Conservation (phyloP, 2,888 invertebrate species). For the Strigamia maritima region DNA sequence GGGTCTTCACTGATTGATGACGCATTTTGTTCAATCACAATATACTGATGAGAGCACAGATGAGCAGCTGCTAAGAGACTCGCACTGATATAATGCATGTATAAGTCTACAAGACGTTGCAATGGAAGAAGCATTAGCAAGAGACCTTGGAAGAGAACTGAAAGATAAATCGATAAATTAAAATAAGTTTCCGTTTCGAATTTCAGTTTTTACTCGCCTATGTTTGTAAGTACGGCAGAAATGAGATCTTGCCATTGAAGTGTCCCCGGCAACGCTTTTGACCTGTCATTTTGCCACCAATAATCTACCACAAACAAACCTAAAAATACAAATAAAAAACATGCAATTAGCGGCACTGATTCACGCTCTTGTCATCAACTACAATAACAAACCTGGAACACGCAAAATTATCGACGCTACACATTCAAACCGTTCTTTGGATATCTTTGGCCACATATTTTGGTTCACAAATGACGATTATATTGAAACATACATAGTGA, state of each 20-base stretch:
- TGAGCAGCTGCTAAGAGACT: conserved; percentile 53
- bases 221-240: conserved; percentile 49
- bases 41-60: conserved; percentile 54
- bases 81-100: conserved; percentile 55
- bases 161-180: conserved; percentile 43
- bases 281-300: conserved; percentile 51
- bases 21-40: conserved; percentile 47
- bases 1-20: conserved; percentile 45
- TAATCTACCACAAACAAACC: conserved; percentile 54
- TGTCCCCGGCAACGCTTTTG: conserved; percentile 45
- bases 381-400: conserved; percentile 50
- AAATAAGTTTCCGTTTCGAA: background rate
- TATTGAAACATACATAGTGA: background rate
- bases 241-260: conserved; percentile 47
- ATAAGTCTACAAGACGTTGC: conserved; percentile 54
- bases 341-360: too few species aligned
- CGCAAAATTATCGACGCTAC: conserved; percentile 51
- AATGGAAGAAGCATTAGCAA: conserved; percentile 56
- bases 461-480: background rate
- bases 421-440: conserved; percentile 46
- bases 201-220: conserved; percentile 48
- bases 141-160: conserved; percentile 56
- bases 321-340: background rate
- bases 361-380: background rate
- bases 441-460: conserved; percentile 39